phyloP scores from a whole-genome alignment of 2,888 invertebrate species.

The Drosophila acutilabella region DNA sequence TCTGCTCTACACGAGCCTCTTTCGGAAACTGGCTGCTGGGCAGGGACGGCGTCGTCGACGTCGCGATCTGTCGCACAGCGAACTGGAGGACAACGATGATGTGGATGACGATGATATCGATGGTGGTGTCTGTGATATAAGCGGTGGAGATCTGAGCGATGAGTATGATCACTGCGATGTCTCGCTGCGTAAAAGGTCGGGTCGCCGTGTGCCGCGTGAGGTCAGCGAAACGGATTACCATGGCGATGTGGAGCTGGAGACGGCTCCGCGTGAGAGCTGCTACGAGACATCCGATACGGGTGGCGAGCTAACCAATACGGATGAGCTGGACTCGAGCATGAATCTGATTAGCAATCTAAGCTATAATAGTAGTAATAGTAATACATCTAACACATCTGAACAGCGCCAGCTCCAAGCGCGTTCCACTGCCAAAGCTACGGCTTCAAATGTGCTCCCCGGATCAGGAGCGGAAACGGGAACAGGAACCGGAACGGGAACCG shows the following conservation, averaged over 20 bases:
- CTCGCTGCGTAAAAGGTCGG: constrained; percentile 54
- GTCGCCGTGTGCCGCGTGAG: constrained; percentile 58
- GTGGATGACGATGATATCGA: constrained; percentile 74
- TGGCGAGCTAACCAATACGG: constrained; percentile 82
- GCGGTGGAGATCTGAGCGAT: constrained; percentile 81
- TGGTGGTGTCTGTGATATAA: constrained; percentile 81
- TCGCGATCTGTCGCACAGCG: constrained; percentile 52
- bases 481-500: constrained; percentile 1
- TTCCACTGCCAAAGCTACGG: constrained; percentile 40
- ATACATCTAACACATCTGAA: constrained; percentile 82
- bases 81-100: constrained; percentile 19
- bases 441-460: constrained; percentile 2
- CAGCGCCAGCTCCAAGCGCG: constrained; percentile 54
- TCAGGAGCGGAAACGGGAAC: neutral
- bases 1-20: constrained; percentile 81
- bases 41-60: constrained; percentile 59
- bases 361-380: constrained; percentile 85
- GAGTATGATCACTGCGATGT: constrained; percentile 82
- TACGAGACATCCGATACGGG: constrained; percentile 84
- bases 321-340: constrained; percentile 83
- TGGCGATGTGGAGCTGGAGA: constrained; percentile 74
- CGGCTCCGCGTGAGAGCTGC: constrained; percentile 80
- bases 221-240: constrained; percentile 82
- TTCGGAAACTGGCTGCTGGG: constrained; percentile 73
- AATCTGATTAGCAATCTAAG: constrained; percentile 84